Percentiles rank a stretch among this genome's conserved stretches.
These are phyloP conservation scores for Lithodes maja DNA, from an alignment of 2,888 invertebrate genomes.

Conservation along the genomic window DNA sequence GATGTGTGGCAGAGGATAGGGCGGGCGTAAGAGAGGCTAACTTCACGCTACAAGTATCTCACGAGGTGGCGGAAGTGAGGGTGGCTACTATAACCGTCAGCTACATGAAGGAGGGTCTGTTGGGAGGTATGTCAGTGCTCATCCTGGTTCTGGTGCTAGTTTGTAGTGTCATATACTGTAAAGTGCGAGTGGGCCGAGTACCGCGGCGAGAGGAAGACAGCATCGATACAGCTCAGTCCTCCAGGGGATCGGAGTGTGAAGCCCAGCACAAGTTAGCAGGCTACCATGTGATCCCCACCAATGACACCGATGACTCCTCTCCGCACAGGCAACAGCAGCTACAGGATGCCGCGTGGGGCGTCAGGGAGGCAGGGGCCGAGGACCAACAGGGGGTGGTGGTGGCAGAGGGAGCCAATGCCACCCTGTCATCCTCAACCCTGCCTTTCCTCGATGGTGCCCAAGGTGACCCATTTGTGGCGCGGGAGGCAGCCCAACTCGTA, in stretches of 20 bases:
- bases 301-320: conserved; percentile 44
- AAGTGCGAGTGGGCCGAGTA: conserved; percentile 26
- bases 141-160: conserved; percentile 52
- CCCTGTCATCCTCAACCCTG: conserved; percentile 15
- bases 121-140: conserved; percentile 56
- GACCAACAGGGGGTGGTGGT: conserved; percentile 19
- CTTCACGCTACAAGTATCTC: conserved; percentile 80
- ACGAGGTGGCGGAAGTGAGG: conserved; percentile 51
- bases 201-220: conserved; percentile 41
- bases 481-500: conserved; percentile 21
- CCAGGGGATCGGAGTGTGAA: conserved; percentile 38
- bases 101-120: conserved; percentile 63
- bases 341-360: conserved; percentile 25
- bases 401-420: conserved; percentile 16
- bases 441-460: conserved; percentile 59
- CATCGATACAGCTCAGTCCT: conserved; percentile 36
- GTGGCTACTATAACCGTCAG: conserved; percentile 50
- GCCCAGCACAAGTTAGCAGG: conserved; percentile 43
- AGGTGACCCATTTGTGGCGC: conserved; percentile 8
- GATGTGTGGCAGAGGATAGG: conserved; percentile 89
- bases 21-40: conserved; percentile 87
- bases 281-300: conserved; percentile 56
- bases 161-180: conserved; percentile 49
- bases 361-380: conserved; percentile 5
- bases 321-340: conserved; percentile 15